Conservation (phyloP, 2,888 invertebrate genomes). For the Ptilodon capucinus region DNA sequence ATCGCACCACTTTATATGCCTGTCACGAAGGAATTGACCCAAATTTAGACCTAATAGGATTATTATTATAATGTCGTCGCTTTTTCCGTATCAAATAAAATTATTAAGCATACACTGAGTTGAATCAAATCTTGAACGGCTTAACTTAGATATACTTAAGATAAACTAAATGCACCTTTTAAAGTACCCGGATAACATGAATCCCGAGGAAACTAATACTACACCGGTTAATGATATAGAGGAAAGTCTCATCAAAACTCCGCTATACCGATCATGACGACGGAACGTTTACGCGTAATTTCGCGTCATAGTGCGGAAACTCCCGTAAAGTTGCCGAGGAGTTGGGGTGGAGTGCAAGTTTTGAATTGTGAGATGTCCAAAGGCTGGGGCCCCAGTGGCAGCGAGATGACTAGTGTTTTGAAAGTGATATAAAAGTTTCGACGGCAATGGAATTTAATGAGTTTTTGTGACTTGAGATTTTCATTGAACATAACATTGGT, state of each 20-base stretch:
- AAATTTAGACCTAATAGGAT: too few species aligned
- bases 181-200: not conserved
- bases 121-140: not conserved
- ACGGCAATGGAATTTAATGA: not conserved
- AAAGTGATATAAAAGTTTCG: conserved; percentile 7
- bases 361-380: conserved; percentile 42
- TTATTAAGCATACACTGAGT: too few species aligned
- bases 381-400: conserved; percentile 6
- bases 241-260: not conserved
- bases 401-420: conserved; percentile 11
- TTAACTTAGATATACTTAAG: not conserved
- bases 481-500: not conserved
- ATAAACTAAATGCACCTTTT: not conserved
- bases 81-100: too few species aligned
- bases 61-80: too few species aligned
- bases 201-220: not conserved
- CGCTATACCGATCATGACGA: conserved; percentile 1
- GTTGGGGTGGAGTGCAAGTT: conserved; percentile 39
- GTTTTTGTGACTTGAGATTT: not conserved
- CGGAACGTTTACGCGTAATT: conserved; percentile 20
- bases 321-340: conserved; percentile 29
- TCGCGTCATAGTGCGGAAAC: conserved; percentile 8
- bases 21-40: too few species aligned
- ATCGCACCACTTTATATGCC: too few species aligned
- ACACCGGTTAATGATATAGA: conserved; percentile 11